Conservation (phyloP, 2,113 vertebrate species). For the Corvus moneduloides region DNA sequence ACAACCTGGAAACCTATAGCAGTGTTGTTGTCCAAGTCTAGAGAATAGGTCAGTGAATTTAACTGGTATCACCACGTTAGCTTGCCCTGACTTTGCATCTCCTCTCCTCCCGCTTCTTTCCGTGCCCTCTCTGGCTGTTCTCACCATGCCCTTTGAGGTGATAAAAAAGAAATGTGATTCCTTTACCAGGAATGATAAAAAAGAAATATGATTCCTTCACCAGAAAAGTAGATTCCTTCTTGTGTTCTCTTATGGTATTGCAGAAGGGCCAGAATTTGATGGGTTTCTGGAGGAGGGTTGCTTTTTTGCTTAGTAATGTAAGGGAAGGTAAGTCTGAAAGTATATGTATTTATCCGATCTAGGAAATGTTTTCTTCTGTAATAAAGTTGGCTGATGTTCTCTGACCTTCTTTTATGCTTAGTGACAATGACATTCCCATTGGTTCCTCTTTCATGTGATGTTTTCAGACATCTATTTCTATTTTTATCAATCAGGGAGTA, state of each 20-base stretch:
- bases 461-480: constrained; percentile 37
- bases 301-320: background rate
- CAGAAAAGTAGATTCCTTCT: background rate
- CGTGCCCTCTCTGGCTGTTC: background rate
- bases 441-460: constrained; percentile 34
- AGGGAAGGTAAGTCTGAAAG: background rate
- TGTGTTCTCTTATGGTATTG: background rate
- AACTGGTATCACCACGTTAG: background rate
- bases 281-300: background rate
- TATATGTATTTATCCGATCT: background rate
- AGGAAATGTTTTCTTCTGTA: background rate
- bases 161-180: background rate
- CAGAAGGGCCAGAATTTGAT: background rate
- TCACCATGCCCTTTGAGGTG: background rate
- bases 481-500: constrained; percentile 24
- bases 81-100: background rate
- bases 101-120: background rate
- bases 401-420: background rate
- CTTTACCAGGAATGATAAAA: background rate
- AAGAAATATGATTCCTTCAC: background rate
- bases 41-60: background rate
- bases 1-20: background rate
- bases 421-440: constrained; percentile 9
- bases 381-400: background rate
- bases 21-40: background rate